Conservation (phyloP, 2,888 invertebrate species). For the Adelognathus sp. region DNA sequence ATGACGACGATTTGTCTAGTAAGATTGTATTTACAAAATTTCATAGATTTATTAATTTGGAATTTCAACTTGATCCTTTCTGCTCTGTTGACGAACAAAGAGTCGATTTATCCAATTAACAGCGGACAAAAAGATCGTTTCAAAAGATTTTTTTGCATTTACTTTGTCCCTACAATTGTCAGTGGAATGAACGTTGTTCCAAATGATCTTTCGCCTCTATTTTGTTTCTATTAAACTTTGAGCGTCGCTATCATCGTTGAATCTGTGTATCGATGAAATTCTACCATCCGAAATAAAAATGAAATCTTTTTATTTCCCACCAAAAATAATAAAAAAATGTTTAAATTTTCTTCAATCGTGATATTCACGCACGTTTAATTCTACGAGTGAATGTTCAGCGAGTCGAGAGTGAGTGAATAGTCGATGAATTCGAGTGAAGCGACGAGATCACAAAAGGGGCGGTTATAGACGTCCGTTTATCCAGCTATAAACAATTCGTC, state of each 20-base stretch:
- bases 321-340: background rate
- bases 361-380: background rate
- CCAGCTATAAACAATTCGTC: too few relatives aligned
- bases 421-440: background rate
- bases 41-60: too few relatives aligned
- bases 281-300: background rate
- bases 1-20: too few relatives aligned
- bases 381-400: conserved; percentile 14
- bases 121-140: too few relatives aligned
- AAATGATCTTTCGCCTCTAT: background rate
- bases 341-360: background rate
- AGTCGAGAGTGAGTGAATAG: conserved; percentile 11
- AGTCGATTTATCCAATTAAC: too few relatives aligned
- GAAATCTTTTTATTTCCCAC: background rate
- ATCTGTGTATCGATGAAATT: background rate
- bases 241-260: background rate
- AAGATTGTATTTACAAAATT: too few relatives aligned
- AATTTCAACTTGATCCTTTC: too few relatives aligned
- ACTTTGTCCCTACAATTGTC: background rate
- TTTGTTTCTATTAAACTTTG: background rate
- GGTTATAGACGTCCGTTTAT: background rate
- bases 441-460: background rate
- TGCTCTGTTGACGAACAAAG: too few relatives aligned
- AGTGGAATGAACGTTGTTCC: background rate
- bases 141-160: too few relatives aligned